Base-by-base conservation (phyloP, 2,888 invertebrate species). In the Thereva nobilitata region DNA sequence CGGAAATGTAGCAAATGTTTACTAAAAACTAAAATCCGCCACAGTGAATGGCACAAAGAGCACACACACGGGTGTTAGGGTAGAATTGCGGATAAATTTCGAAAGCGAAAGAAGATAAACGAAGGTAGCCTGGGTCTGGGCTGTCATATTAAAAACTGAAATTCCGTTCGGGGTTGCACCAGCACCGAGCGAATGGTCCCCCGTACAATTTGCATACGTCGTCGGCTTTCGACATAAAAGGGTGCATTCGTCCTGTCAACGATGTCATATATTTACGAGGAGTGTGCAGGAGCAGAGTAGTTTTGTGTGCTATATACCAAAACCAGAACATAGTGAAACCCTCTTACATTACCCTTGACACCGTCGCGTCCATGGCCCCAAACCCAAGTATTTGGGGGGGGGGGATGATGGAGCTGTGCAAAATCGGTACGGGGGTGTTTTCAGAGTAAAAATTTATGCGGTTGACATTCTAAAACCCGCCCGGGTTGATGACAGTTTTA, bases 401-500 rank as follows among this genome's bases (percentile, higher is more conserved):
- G 41, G 38, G 52, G 6, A 52, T 42, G 64, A 40, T 45, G 35
- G 47, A 44, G 42, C 41, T 42, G 56, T 56, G 41, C 37, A 44
- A 54, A n/a, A 23, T 35, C 55, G 34, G 49, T 34, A 54, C 47
- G 23, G 7, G 47, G 38, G 35, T 50, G 35, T 10, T 49, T 49
- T 7, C 38, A 49, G 63, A 56, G 55, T 67, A 64, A 41, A 55
- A 56, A 67, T 67, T 64, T 56, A 64, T 56, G 64, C 42, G 49
- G 50, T 55, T 50, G 47, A 55, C 52, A 55, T 63, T 55, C 44
- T 41, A 56, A 64, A 55, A 50, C 42, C 38, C 49, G 12, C 42
- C 56, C 61, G 54, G 61, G 54, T 55, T 67, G 67, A 67, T 67
- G 67, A 61, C 67, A 63, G 67, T 67, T 67, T 67, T 67, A 67